Conservation (phyloP, 1,140 invertebrate species). For the Caligus rogercresseyi region DNA sequence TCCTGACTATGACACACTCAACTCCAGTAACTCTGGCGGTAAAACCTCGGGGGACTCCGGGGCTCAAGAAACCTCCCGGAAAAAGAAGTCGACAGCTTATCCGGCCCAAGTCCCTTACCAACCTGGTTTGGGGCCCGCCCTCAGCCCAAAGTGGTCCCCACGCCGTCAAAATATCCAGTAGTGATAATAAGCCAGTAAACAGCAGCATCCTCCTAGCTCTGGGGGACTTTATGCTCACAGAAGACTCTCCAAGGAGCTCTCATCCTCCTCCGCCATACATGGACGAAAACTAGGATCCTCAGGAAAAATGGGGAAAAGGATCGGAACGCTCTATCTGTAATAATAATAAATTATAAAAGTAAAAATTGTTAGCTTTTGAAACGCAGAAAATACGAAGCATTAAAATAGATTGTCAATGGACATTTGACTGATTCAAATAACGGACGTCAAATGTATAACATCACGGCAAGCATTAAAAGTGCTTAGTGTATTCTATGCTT, state of each 20-base stretch:
- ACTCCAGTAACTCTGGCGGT: slow-evolving; percentile 69
- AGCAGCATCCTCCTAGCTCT: not conserved
- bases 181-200: not conserved
- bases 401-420: not conserved
- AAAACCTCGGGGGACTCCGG: slow-evolving; percentile 45
- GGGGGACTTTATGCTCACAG: not conserved
- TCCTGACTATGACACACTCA: slow-evolving; percentile 53
- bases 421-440: too few relatives aligned
- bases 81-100: slow-evolving; percentile 36
- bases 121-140: slow-evolving; percentile 54
- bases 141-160: slow-evolving; percentile 11
- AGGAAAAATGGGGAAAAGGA: not conserved
- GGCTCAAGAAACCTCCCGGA: slow-evolving; percentile 49
- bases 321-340: not conserved
- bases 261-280: not conserved
- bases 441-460: too few relatives aligned
- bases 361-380: too few relatives aligned
- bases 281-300: not conserved
- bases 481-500: too few relatives aligned
- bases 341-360: not conserved
- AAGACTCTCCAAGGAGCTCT: not conserved
- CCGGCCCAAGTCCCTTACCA: slow-evolving; percentile 55
- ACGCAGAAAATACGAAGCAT: not conserved
- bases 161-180: not conserved
- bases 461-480: too few relatives aligned